Evolutionary conservation across 1,140 invertebrate species (phyloP), one percentile per base, ranked within the genome.

Genomic region (Drosophila orosa): DNA sequence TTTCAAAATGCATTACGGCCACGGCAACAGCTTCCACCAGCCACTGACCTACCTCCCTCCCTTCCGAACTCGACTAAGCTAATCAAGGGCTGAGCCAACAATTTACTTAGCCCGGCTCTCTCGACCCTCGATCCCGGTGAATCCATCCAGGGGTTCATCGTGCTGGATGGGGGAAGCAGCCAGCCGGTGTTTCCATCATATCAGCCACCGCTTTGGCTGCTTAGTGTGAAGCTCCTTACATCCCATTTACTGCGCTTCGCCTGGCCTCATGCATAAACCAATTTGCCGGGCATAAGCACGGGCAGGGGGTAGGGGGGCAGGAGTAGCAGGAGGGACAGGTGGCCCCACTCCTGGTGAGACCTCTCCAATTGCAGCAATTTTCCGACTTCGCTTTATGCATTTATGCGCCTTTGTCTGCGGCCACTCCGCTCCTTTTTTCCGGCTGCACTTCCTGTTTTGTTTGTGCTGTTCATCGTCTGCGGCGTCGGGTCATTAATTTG

Each of bases 351-450:
- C 42, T 39, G 22, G 60, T 44, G 45, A 68, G 58, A 78, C 48
- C 57, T 63, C 83, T 74, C 55, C 78, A 60, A 85, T 81, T 87
- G 69, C 83, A 58, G 78, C 83, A 82, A 74, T 87, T 87, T 87
- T 77, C 67, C 59, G 44, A 60, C 76, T 83, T 71, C 80, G 71
- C 60, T 80, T 89, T 89, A 89, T 80, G 73, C 84, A 89, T 87
- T 89, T 89, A 89, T 89, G 83, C 72, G 68, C 83, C 84, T 87
- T 87, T 87, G 83, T 87, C 83, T 87, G 83, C 84, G 72, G 83
- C 86, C 60, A 45, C 69, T 74, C 42, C 50, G 50, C 60, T 74
- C 65, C 81, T 74, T 89, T 68, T 79, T 62, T 60, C 40, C 42
- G 63, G 25, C 71, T 44, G 42, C 12, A 29, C 9, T 35, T 29